Evolutionary conservation across 2,797 vertebrate genomes (phyloP).

Genomic region (Oreonectes daqikongensis): DNA sequence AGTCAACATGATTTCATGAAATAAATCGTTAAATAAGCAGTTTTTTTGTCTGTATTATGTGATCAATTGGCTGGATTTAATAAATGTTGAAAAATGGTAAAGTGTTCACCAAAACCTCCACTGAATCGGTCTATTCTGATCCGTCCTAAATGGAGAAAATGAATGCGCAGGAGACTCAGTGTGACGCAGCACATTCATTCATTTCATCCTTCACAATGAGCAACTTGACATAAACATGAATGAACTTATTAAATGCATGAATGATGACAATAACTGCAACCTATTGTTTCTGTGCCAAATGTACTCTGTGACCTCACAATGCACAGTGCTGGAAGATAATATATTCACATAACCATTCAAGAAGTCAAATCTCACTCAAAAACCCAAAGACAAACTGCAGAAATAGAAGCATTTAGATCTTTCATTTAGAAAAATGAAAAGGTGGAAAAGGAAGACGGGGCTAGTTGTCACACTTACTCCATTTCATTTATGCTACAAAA

Average conservation of each 20-base stretch:
- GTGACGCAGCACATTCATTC: constrained; percentile 4
- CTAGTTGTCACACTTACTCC: no score
- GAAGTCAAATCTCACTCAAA: not conserved
- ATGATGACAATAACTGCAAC: constrained; percentile 21
- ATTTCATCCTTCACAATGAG: constrained; percentile 13
- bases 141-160: constrained; percentile 16
- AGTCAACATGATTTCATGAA: no score
- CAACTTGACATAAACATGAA: not conserved
- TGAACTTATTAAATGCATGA: constrained; percentile 27
- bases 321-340: not conserved
- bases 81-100: no score
- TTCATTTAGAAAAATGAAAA: no score
- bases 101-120: no score
- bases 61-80: no score
- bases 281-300: not conserved
- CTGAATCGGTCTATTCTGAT: not conserved
- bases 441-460: no score
- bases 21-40: no score
- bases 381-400: not conserved
- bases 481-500: no score
- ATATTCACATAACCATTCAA: no score
- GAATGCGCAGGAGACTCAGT: constrained; percentile 10
- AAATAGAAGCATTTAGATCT: no score
- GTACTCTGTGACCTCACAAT: constrained; percentile 1
- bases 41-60: no score